phyloP scores from a whole-genome alignment of 2,888 invertebrate species.

The Drosophila heteroneura region DNA sequence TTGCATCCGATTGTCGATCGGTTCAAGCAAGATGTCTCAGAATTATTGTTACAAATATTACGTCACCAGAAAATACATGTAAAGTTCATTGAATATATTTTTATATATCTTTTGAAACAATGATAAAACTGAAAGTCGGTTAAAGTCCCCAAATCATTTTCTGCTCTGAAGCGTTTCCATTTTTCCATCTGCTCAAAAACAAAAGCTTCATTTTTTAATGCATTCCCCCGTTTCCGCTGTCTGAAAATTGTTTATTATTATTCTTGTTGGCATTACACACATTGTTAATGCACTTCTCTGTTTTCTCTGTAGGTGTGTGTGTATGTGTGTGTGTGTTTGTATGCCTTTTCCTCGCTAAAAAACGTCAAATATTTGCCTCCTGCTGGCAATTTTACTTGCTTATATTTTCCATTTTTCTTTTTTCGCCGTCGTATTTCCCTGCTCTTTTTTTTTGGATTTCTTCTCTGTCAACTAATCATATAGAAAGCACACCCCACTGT shows the following conservation, averaged over 20 bases:
- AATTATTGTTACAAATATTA: not conserved
- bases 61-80: not conserved
- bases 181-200: not conserved
- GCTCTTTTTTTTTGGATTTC: not conserved
- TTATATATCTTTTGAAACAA: not conserved
- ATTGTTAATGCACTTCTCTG: slow-evolving; percentile 39
- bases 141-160: not conserved
- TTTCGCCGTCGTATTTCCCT: slow-evolving; percentile 1
- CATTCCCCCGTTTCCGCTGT: slow-evolving; percentile 5
- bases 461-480: slow-evolving; percentile 75
- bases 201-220: slow-evolving; percentile 24
- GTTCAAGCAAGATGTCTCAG: not conserved
- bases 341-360: not conserved
- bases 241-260: slow-evolving; percentile 33
- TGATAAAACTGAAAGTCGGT: not conserved
- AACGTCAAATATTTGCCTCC: slow-evolving; percentile 49
- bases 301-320: not conserved
- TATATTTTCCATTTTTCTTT: slow-evolving; percentile 41
- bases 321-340: slow-evolving; percentile 2
- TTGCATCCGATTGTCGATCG: not conserved
- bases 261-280: slow-evolving; percentile 35
- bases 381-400: slow-evolving; percentile 43
- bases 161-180: not conserved
- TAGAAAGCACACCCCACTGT: slow-evolving; percentile 60
- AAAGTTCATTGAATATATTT: not conserved